phyloP scores from a whole-genome alignment of 2,113 vertebrate genomes.

The Dipodomys merriami region DNA sequence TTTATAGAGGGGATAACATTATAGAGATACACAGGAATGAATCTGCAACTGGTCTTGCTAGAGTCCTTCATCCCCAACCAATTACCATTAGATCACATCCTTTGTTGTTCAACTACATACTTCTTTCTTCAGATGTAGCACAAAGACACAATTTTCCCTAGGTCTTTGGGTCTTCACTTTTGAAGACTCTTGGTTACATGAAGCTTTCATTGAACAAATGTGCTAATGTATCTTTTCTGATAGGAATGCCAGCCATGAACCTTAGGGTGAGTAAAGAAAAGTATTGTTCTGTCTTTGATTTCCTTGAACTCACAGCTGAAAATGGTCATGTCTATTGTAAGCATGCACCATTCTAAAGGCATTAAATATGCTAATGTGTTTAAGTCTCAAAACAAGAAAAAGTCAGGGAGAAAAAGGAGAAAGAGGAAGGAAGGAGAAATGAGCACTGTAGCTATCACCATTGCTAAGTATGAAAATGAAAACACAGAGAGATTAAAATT shows the following conservation, averaged over 20 bases:
- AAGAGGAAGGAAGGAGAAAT: no score
- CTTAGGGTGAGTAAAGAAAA: not conserved
- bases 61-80: no score
- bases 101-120: not conserved
- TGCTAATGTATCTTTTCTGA: not conserved
- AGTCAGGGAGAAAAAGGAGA: no score
- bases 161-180: not conserved
- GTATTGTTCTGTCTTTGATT: not conserved
- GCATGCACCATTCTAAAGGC: not conserved
- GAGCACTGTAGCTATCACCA: not conserved
- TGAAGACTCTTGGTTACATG: not conserved
- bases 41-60: no score
- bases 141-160: not conserved
- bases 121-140: not conserved
- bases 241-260: no score
- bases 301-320: not conserved
- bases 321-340: not conserved
- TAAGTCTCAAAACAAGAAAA: no score
- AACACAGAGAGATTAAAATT: not conserved
- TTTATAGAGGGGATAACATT: no score
- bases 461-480: constrained; percentile 8
- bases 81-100: no score
- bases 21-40: not conserved
- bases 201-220: not conserved
- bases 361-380: not conserved